Evolutionary conservation across 2,113 vertebrate genomes (phyloP).

Genomic region (Thinocorus orbignyianus): DNA sequence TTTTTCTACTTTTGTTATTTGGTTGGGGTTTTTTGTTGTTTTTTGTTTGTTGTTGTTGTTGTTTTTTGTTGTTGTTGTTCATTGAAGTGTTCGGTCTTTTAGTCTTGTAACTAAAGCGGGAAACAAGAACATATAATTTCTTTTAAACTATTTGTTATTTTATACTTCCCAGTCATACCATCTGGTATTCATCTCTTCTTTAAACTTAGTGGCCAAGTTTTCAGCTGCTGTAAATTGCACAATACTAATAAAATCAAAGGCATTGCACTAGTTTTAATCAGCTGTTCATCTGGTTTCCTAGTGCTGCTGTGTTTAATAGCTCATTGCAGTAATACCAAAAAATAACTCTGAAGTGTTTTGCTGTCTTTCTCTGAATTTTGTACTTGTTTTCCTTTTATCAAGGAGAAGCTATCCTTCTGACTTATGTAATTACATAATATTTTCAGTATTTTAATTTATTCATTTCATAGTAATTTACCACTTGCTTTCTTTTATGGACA

Average conservation of each 20-base stretch:
- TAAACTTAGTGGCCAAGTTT: neutral
- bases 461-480: neutral
- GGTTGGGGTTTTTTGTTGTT: no score
- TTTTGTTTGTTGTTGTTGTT: no score
- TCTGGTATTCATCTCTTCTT: neutral
- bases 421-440: neutral
- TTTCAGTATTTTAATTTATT: neutral
- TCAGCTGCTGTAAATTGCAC: neutral
- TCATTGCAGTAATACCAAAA: neutral
- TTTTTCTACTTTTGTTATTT: neutral
- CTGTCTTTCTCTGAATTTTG: neutral
- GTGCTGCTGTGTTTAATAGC: neutral
- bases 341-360: neutral
- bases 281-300: neutral
- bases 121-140: neutral
- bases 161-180: neutral
- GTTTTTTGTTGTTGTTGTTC: neutral
- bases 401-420: neutral
- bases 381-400: neutral
- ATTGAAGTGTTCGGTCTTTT: neutral
- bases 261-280: neutral
- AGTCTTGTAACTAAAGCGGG: neutral
- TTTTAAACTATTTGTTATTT: neutral
- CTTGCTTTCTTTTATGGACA: neutral
- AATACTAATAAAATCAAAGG: constrained; percentile 4